Evolutionary conservation across 2,113 vertebrate genomes (phyloP), one percentile per base, ranked within the genome.

Genomic region (Odocoileus virginianus): DNA sequence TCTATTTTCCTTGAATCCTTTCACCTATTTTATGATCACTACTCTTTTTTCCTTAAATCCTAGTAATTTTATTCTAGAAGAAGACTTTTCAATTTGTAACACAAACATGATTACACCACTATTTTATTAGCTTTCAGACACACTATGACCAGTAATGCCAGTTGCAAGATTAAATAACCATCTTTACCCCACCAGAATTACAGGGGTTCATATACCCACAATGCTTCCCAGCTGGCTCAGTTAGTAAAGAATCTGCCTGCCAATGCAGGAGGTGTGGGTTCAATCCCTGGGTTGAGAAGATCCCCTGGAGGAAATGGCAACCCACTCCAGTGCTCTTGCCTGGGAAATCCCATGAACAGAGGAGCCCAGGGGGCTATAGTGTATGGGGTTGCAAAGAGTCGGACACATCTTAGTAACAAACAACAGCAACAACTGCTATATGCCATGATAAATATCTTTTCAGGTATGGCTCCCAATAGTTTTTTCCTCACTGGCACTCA

Each of bases 31-130:
- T n/a, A 78, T 93, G 30, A 5, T 81, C 27, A 57, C 2, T 6
- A 76, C 36, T 71, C 57, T 54, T 82, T 93, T 17, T 78, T 95
- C 8, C 16, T 91, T 93, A 15, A 64, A 33, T 67, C n/a, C 43
- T 84, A 60, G 33, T 82, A n/a, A 40, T 86, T 71, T 74, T 85
- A 33, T 94, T 78, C 57, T 28, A 89, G 45, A 89, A 67, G 23
- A 9, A 67, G 17, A 9, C 23, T 55, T 93, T 86, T 17, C 43
- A 76, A 8, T n/a, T 89, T 90, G 60, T 27, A 94, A 85, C 15
- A 85, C 6, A 71, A 55, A n/a, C 10, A 50, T 47, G 33, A 61
- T 47, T 74, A 61, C 12, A 21, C 43, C 36, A 3, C 50, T 71
- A 5, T 92, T 94, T 60, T 55, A 64, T 74, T 81, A 67, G 14